Evolutionary conservation across 2,113 vertebrate genomes (phyloP), one percentile per base, ranked within the genome.

Genomic region (Regulus satrapa): DNA sequence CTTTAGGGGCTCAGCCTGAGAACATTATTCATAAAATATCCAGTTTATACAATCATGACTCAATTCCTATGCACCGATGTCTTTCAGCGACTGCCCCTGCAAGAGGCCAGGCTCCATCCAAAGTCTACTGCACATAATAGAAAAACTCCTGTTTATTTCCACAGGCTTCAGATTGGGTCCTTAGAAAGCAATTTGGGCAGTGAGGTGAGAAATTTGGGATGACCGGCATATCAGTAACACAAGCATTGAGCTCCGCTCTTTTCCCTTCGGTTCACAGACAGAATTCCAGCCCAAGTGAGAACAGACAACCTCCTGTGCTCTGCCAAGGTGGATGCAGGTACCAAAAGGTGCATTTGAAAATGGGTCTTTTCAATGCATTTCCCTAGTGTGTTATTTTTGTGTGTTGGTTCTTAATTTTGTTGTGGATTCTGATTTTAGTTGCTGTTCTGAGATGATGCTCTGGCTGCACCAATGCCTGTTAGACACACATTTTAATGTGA

Each of bases 1-100:
- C 40, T 96, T 71, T 55, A 78, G 82, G 79, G 85, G 74, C 21
- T 82, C 86, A 71, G 74, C 79, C 92, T 69, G 67, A 76, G 74
- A 72, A 43, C 62, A 23, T 46, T 81, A 71, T 32, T 89, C 86
- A 69, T 74, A 25, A 74, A 89, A 74, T 31, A 67, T 18, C 28
- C 49, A 68, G 25, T 78, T 89, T 75, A 58, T 75, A 48, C 85
- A 91, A 83, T 14, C 49, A 49, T 1, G 6, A 31, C 76, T 88
- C 77, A 32, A 6, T 32, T 76, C 81, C 72, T 40, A 7, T 17
- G 43, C 34, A 18, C 45, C 3, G n/a, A 41, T 38, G 38, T 26
- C 41, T 40, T 64, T 38, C 76, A 38, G 64, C 1, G 3, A 12
- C 10, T 12, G 49, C 7, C 41, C 73, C 78, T 34, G 43, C 40